phyloP scores from a whole-genome alignment of 2,888 invertebrate species.

The Nephrotoma appendiculata region DNA sequence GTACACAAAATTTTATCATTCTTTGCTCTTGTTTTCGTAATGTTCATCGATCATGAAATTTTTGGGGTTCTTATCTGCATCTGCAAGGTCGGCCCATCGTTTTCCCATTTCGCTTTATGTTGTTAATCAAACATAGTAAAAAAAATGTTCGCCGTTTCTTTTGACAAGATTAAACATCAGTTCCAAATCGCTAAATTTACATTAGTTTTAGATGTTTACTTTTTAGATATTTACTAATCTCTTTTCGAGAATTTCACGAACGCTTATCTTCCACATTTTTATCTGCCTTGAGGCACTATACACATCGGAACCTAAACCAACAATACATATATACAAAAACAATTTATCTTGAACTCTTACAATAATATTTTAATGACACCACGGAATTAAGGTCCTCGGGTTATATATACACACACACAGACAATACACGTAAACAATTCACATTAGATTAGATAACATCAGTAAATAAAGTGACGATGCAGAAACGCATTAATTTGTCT shows the following conservation, averaged over 20 bases:
- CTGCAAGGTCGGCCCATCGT: too few relatives aligned
- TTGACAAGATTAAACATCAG: too few relatives aligned
- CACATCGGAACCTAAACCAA: not conserved
- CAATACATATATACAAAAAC: not conserved
- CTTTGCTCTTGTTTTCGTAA: too few relatives aligned
- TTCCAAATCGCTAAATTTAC: too few relatives aligned
- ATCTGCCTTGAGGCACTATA: not conserved
- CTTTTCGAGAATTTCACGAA: not conserved
- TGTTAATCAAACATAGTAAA: too few relatives aligned
- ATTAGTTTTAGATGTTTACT: not conserved
- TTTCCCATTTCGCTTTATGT: too few relatives aligned
- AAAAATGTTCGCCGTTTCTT: too few relatives aligned
- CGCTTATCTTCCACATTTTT: not conserved
- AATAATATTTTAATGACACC: conserved; percentile 3
- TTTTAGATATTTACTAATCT: not conserved
- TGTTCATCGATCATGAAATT: too few relatives aligned
- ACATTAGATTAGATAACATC: not conserved
- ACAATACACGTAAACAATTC: not conserved
- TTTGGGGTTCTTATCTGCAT: too few relatives aligned
- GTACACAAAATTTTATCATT: too few relatives aligned
- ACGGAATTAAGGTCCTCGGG: conserved; percentile 2
- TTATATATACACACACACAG: not conserved
- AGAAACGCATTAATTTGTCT: conserved; percentile 3
- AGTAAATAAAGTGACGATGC: conserved; percentile 4
- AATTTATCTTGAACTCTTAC: not conserved